Evolutionary conservation across 2,113 vertebrate genomes (phyloP).

Genomic region (Monopterus albus): DNA sequence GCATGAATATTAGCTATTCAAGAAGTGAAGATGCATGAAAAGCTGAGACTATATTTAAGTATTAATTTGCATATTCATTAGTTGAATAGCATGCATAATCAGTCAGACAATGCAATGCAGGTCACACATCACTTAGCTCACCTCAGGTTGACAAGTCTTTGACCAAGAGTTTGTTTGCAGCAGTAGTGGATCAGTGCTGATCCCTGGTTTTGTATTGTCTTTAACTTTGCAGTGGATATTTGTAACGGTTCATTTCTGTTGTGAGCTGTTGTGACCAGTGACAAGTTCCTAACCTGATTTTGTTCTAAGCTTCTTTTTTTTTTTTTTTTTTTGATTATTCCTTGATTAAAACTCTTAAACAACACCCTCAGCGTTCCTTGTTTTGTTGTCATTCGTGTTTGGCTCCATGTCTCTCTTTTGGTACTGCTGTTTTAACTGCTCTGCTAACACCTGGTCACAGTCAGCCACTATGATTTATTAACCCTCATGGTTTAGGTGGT

Average conservation of each 20-base stretch:
- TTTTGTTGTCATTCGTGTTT: constrained; percentile 47
- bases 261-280: constrained; percentile 51
- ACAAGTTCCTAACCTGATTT: constrained; percentile 70
- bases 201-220: constrained; percentile 47
- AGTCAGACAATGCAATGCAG: constrained; percentile 2
- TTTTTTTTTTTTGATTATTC: constrained; percentile 61
- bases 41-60: neutral
- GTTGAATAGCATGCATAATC: constrained; percentile 10
- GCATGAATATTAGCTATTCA: constrained; percentile 21
- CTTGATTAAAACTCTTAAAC: constrained; percentile 84
- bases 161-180: constrained; percentile 29
- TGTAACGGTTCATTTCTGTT: constrained; percentile 60
- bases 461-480: neutral
- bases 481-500: neutral
- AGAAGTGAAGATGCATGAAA: constrained; percentile 14
- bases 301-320: constrained; percentile 69
- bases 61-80: constrained; percentile 37
- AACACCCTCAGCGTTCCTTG: constrained; percentile 43
- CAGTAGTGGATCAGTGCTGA: constrained; percentile 26
- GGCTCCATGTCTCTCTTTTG: constrained; percentile 8
- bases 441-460: constrained; percentile 37
- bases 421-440: constrained; percentile 32
- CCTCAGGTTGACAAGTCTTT: constrained; percentile 70
- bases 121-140: too few species aligned
- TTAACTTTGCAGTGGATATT: constrained; percentile 41